Evolutionary conservation across 2,888 invertebrate species (phyloP), one percentile per base, ranked within the genome.

Genomic region (Synergus laeviventris): DNA sequence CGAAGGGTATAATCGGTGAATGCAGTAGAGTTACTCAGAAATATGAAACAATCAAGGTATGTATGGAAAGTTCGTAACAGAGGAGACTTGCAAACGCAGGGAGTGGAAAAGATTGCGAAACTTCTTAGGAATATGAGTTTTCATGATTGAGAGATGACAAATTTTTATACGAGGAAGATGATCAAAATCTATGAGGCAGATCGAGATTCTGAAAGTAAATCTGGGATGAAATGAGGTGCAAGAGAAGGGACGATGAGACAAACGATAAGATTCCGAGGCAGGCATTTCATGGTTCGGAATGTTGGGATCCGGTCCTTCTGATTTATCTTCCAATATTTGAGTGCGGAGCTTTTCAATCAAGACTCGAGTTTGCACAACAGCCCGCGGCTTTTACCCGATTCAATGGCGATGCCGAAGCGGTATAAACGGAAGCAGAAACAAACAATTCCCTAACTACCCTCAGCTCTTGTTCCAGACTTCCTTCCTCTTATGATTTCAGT

Each of bases 271-370:
- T 66, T 66, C 5, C 42, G 66, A 59, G 60, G 73, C 62, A 75
- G 73, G 76, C 81, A 79, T 78, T 79, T 62, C 76, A 75, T 79
- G 70, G 61, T 70, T 61, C 73, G 14, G 66, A 42, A 45, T 45
- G 62, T 73, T 74, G 82, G 78, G 79, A 83, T 79, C 75, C 81
- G 79, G 79, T 83, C 78, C 79, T 81, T 84, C 85, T 86, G 88
- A 89, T 89, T 89, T 88, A 88, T 89, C 88, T 88, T 89, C 87
- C 87, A 89, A 89, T 89, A 88, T 90, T 90, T 90, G 89, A 87
- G 87, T 86, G 87, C 87, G 84, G 85, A 87, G 88, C 87, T 89
- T 89, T 89, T 89, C 89, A 89, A 90, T 90, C 89, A 89, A 87
- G 85, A 78, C 83, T 78, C 80, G 81, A 88, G 87, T 89, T 90